Evolutionary conservation across 2,113 vertebrate genomes (phyloP), one percentile per base, ranked within the genome.

Genomic region (Planiliza haematocheilus): DNA sequence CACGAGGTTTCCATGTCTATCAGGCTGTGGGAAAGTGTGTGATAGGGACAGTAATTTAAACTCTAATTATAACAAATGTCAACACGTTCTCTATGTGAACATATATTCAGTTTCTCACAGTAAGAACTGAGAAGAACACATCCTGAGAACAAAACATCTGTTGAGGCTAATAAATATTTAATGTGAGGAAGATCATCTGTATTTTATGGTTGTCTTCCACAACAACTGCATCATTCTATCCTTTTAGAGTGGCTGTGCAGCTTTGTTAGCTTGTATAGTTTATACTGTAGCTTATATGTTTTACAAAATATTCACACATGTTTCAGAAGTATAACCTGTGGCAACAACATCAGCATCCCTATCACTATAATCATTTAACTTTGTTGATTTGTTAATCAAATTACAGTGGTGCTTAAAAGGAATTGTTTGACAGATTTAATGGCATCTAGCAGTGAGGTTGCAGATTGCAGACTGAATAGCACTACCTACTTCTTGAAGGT

Each of bases 1-100:
- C 74, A 68, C n/a, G 10, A 79, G 70, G 69, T 75, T 62, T 66
- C 18, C 52, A 38, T 30, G 71, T 74, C 83, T 77, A 48, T 71
- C 51, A 55, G 1, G 18, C 37, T 59, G 74, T 72, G 71, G 53
- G 59, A 70, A 72, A 66, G 58, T 51, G 60, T 74, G n/a, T 65
- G 41, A 61, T 55, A 46, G 77, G 36, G 73, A 50, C 62, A 53
- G 37, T 5, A 8, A 37, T 60, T 67, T 36, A 70, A 37, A 59
- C 55, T 11, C 12, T 48, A 30, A 42, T 38, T 43, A 17, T 48
- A 42, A 53, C 7, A 53, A 4, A 49, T 45, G 14, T 58, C 17
- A 45, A 20, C 36, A 59, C 36, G 49, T 13, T 10, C 18, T 55
- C 12, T 11, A 8, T 6, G 46, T 37, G 36, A 55, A 45, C 46